A percentile compares a stretch with the other conserved stretches of the same genome.
Evolutionary conservation across 2,888 invertebrate species (phyloP).

Genomic region (Gastracanthus pulcherrimus): DNA sequence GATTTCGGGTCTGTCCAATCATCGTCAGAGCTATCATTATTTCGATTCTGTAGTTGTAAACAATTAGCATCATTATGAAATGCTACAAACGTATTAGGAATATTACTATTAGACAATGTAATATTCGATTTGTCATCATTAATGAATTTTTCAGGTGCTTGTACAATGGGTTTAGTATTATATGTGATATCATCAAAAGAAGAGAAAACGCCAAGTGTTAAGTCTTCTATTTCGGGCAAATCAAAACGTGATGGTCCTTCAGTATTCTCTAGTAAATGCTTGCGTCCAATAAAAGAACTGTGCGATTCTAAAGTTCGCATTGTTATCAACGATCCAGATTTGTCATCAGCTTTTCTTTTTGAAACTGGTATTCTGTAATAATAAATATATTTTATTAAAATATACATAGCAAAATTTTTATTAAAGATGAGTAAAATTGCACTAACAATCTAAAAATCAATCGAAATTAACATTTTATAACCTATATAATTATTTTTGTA

Average conservation of each 20-base stretch:
- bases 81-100: slow-evolving; percentile 20
- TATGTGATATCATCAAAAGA: slow-evolving; percentile 86
- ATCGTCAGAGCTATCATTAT: slow-evolving; percentile 72
- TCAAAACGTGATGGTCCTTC: slow-evolving; percentile 82
- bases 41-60: slow-evolving; percentile 58
- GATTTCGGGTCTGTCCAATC: slow-evolving; percentile 73
- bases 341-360: slow-evolving; percentile 23
- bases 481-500: no score
- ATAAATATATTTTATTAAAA: no score
- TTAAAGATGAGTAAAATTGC: no score
- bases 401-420: no score
- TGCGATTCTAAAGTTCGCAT: neutral
- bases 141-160: slow-evolving; percentile 78
- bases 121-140: neutral
- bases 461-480: no score
- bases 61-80: slow-evolving; percentile 29
- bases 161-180: slow-evolving; percentile 84
- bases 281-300: neutral
- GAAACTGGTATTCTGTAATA: slow-evolving; percentile 32
- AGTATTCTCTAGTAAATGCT: slow-evolving; percentile 2
- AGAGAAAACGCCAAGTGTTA: slow-evolving; percentile 81
- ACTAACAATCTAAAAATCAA: no score
- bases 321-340: neutral
- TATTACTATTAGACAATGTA: slow-evolving; percentile 60
- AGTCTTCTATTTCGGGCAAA: slow-evolving; percentile 86